Base-by-base conservation (phyloP, 1,140 invertebrate species). In the Condylostylus longicornis region DNA sequence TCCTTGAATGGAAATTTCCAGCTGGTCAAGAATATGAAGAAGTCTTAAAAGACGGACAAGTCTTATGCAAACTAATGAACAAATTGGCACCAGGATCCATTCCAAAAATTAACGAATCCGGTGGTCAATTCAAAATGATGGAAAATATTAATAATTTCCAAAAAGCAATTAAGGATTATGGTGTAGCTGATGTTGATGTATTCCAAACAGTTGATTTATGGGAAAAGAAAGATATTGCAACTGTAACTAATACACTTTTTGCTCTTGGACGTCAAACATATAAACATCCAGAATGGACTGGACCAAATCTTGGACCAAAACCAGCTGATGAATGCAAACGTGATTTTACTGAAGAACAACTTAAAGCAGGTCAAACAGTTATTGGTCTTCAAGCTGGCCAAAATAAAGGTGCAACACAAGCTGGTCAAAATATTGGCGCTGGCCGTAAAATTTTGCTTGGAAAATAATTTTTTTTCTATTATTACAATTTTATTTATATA, bases 161-260 rank as follows among this genome's bases (percentile, higher is more conserved):
- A 62, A 77, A 77, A 38, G 88, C 85, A 1, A 74, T 85, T 42
- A 79, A 79, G 48, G 72, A 71, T 17, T 93, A 93, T 56, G 91
- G 91, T 44, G 89, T 95, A 9, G 72, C 82, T 13, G 85, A 90
- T 44, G 78, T 90, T 33, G 90, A 97, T 62, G 74, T 94, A 1
- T 97, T 97, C 73, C 90, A 97, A 67, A 91, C 90, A 8, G 87
- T 93, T 23, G 91, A 95, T 62, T 68, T 97, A 21, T 94, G 82
- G 65, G 90, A 95, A 55, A 82, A 81, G 65, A 91, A 94, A 62
- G 90, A 95, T 59, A 90, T 96, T 54, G 77, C 82, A 14, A 77
- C 82, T 59, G 89, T 97, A 8, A 91, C 89, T 37, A 87, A 84
- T 63, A 91, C 86, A 47, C 79, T 96, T 42, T 91, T 85, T 56